Evolutionary conservation across 2,113 vertebrate genomes (phyloP).

Genomic region (Crypturellus undulatus): DNA sequence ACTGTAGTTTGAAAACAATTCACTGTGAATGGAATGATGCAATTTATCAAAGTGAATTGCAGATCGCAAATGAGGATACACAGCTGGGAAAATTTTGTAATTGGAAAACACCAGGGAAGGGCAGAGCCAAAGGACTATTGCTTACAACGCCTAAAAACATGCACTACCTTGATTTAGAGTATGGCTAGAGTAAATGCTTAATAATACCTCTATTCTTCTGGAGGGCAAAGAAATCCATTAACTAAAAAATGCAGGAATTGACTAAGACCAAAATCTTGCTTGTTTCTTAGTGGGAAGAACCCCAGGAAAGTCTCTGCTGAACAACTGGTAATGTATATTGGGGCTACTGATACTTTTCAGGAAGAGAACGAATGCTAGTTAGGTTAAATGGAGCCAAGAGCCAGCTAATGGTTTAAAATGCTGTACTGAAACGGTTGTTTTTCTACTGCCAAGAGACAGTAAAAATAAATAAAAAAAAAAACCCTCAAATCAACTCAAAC

Average conservation of each 20-base stretch:
- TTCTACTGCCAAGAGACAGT: background rate
- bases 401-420: background rate
- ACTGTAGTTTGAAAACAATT: background rate
- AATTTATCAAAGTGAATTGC: background rate
- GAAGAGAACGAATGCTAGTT: background rate
- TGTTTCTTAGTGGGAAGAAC: background rate
- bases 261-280: background rate
- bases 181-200: background rate
- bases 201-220: background rate
- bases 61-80: background rate
- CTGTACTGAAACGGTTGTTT: background rate
- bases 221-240: background rate
- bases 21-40: background rate
- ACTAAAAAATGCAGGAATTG: background rate
- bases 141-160: background rate
- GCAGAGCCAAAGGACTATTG: background rate
- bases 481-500: background rate
- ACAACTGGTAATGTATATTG: background rate
- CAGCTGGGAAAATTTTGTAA: background rate
- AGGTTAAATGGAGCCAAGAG: background rate
- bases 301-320: background rate
- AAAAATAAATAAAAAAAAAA: background rate
- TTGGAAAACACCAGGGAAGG: background rate
- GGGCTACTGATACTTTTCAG: background rate
- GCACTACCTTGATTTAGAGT: background rate